Percentiles rank a stretch among this genome's conserved stretches.
Conservation (phyloP, 2,797 vertebrate species). For the Toxotes lorentzi region DNA sequence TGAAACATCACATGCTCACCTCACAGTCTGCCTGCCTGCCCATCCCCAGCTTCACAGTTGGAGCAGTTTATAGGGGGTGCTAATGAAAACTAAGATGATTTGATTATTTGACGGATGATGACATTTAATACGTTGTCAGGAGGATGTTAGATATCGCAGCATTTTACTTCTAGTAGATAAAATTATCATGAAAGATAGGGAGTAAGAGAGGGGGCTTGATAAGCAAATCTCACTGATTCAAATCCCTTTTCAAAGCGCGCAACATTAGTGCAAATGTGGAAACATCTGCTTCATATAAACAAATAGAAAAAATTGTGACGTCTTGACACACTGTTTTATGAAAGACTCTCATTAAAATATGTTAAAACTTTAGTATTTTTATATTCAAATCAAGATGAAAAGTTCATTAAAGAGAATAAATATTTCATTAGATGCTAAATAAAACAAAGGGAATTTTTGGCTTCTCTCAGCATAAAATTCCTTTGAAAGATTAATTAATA, state of each 20-base stretch:
- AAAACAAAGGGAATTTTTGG: slow-evolving; percentile 99
- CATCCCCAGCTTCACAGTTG: slow-evolving; percentile 42
- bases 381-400: slow-evolving; percentile 99
- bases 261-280: slow-evolving; percentile 59
- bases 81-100: slow-evolving; percentile 52
- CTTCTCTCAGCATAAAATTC: slow-evolving; percentile 99
- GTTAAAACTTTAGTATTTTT: slow-evolving; percentile 97
- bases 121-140: slow-evolving; percentile 35
- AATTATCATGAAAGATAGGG: slow-evolving; percentile 23
- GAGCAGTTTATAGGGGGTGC: slow-evolving; percentile 49
- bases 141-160: slow-evolving; percentile 8
- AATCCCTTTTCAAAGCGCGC: slow-evolving; percentile 17
- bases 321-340: slow-evolving; percentile 76
- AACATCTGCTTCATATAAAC: slow-evolving; percentile 69
- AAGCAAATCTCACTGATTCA: slow-evolving; percentile 15
- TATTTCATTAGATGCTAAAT: slow-evolving; percentile 99
- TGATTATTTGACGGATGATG: slow-evolving; percentile 42
- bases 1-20: slow-evolving; percentile 47
- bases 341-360: slow-evolving; percentile 91
- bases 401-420: slow-evolving; percentile 99
- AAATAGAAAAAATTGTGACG: slow-evolving; percentile 58
- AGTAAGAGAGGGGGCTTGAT: not conserved
- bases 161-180: slow-evolving; percentile 28
- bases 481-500: slow-evolving; percentile 99
- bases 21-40: slow-evolving; percentile 31